Evolutionary conservation across 2,113 vertebrate genomes (phyloP), one percentile per base, ranked within the genome.

Genomic region (Trichechus manatus): DNA sequence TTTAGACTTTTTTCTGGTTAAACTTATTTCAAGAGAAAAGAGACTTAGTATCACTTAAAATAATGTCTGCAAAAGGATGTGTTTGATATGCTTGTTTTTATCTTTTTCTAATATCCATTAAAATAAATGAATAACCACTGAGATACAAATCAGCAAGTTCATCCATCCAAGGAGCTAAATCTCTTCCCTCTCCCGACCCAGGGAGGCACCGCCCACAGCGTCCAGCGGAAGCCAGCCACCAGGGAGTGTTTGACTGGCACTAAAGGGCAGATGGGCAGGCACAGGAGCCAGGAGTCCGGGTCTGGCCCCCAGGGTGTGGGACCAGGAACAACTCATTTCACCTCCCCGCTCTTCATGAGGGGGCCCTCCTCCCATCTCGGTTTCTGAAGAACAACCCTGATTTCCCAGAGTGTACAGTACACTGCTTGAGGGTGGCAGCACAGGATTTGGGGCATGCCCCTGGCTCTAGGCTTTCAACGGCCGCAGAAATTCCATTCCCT

Each of bases 261-360:
- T 59, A 0, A 20, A 31, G 0, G 78, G 22, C 53, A 56, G 53
- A 11, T 11, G 15, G 39, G 19, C 9, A 36, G 0, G 1, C 2
- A 25, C 44, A 56, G n/a, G 25, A n/a, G 50, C 31, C 10, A 44
- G 9, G 50, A 61, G 29, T 10, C 22, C 0, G 6, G 53, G 44
- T 22, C 20, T 4, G 11, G 29, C 42, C n/a, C n/a, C 22, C 5
- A n/a, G 36, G 87, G 11, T 0, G 79, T 10, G 7, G 39, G 25
- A 27, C 61, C 31, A 17, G n/a, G 36, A n/a, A 81, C 20, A 36
- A 15, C 17, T 10, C 1, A 36, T 80, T 50, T 72, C n/a, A 44
- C 22, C 4, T 70, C 20, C 56, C 47, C 14, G 19, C 29, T 44
- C 53, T 50, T 74, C 66, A 19, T 8, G 9, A 27, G n/a, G 20